Evolutionary conservation across 1,140 invertebrate species (phyloP).

Genomic region (Notospermus geniculatus): DNA sequence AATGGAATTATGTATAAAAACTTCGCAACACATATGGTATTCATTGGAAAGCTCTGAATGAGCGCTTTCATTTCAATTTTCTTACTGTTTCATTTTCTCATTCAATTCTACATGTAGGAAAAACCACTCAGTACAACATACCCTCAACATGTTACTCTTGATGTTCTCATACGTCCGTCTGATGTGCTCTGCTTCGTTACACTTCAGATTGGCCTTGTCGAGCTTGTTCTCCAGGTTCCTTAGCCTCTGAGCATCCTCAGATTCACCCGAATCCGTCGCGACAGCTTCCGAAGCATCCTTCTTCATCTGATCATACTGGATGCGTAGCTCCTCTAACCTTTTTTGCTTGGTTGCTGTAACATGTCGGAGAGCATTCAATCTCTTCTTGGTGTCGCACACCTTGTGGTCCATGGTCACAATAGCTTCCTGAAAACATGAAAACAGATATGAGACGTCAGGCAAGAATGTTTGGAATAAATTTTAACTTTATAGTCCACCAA

Average conservation of each 20-base stretch:
- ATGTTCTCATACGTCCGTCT: slow-evolving; percentile 55
- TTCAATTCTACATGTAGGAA: too few species aligned
- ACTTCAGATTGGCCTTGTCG: slow-evolving; percentile 56
- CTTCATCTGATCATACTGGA: slow-evolving; percentile 50
- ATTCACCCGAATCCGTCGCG: slow-evolving; percentile 51
- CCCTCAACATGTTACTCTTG: slow-evolving; percentile 37
- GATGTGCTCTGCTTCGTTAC: slow-evolving; percentile 56
- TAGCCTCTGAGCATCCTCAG: slow-evolving; percentile 50
- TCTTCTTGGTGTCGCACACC: slow-evolving; percentile 51
- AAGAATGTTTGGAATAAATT: too few species aligned
- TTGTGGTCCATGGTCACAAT: slow-evolving; percentile 55
- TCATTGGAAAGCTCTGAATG: too few species aligned
- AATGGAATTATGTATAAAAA: too few species aligned
- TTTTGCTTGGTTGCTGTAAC: slow-evolving; percentile 50
- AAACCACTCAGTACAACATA: too few species aligned
- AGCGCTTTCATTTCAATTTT: too few species aligned
- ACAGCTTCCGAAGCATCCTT: slow-evolving; percentile 51
- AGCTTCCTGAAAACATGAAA: slow-evolving; percentile 41
- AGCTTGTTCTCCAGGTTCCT: slow-evolving; percentile 55
- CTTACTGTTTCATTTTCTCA: too few species aligned
- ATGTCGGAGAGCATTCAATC: slow-evolving; percentile 48
- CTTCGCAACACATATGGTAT: too few species aligned
- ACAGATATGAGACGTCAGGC: too few species aligned
- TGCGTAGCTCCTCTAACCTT: slow-evolving; percentile 47
- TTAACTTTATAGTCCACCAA: too few species aligned